A percentile compares a stretch with the other conserved stretches of the same genome.
These are phyloP conservation scores for Patiria miniata DNA, from an alignment of 35 echinoderm and acorn worm genomes.

Conservation along the genomic window DNA sequence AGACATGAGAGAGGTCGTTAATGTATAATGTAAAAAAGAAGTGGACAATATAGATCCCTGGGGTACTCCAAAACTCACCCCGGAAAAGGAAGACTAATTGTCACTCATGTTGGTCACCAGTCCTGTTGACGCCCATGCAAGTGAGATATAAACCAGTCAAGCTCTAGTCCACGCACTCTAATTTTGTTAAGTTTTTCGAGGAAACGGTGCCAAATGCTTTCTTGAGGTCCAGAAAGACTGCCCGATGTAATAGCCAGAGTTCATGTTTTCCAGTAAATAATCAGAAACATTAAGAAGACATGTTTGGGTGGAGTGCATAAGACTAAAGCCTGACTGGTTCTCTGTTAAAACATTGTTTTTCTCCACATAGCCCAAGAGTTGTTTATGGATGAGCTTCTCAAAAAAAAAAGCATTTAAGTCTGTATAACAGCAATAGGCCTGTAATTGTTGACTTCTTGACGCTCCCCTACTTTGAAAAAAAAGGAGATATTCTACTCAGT, in stretches of 20 bases:
- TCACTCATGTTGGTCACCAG: constrained; percentile 19
- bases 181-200: constrained; percentile 18
- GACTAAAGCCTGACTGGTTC: constrained; percentile 44
- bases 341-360: constrained; percentile 2
- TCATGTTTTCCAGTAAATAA: constrained; percentile 27
- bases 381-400: constrained; percentile 32
- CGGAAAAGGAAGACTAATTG: not conserved
- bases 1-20: not conserved
- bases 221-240: constrained; percentile 39
- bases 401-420: not conserved
- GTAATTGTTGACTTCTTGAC: not conserved
- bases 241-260: not conserved
- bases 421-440: constrained; percentile 23
- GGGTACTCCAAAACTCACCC: not conserved
- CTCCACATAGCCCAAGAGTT: constrained; percentile 2
- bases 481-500: constrained; percentile 6
- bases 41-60: constrained; percentile 30
- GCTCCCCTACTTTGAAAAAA: constrained; percentile 25
- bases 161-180: constrained; percentile 43
- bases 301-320: constrained; percentile 35
- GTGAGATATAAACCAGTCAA: constrained; percentile 35
- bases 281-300: constrained; percentile 36
- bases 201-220: constrained; percentile 41
- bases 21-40: constrained; percentile 36
- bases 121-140: constrained; percentile 11